These are phyloP conservation scores for Dipodomys ordii DNA, from an alignment of 2,113 vertebrate species.

Conservation along the genomic window DNA sequence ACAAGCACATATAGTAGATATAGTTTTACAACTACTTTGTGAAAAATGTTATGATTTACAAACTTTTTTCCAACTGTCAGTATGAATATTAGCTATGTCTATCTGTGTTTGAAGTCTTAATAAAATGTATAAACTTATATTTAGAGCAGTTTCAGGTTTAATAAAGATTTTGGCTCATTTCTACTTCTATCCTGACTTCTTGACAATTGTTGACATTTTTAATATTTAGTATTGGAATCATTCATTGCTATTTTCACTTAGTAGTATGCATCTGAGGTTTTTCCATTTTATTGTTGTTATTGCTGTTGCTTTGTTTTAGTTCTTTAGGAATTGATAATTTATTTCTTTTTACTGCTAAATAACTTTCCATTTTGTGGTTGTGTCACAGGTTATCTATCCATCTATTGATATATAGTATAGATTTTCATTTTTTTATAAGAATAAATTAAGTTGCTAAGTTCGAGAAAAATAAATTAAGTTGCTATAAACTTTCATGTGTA, in stretches of 20 bases:
- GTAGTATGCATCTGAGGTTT: no score
- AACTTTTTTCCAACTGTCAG: not conserved
- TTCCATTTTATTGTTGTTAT: no score
- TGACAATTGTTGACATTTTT: not conserved
- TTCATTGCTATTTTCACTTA: no score
- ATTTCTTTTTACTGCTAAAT: no score
- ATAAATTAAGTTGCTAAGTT: not conserved
- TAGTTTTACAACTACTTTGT: not conserved
- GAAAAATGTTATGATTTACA: not conserved
- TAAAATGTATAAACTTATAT: not conserved
- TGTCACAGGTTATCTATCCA: no score
- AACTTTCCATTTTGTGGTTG: no score
- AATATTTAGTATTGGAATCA: not conserved
- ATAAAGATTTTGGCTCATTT: not conserved
- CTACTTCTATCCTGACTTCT: accelerated
- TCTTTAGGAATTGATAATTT: no score
- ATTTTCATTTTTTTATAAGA: not conserved
- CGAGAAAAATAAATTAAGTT: not conserved
- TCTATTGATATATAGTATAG: no score
- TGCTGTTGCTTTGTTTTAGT: no score
- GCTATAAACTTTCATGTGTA: not conserved
- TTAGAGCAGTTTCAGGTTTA: not conserved
- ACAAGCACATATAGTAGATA: not conserved
- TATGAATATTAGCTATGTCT: not conserved
- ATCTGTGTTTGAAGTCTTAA: not conserved